phyloP scores from a whole-genome alignment of 37 sponge, comb jelly and placozoan genomes.

The Beroe forskalii region DNA sequence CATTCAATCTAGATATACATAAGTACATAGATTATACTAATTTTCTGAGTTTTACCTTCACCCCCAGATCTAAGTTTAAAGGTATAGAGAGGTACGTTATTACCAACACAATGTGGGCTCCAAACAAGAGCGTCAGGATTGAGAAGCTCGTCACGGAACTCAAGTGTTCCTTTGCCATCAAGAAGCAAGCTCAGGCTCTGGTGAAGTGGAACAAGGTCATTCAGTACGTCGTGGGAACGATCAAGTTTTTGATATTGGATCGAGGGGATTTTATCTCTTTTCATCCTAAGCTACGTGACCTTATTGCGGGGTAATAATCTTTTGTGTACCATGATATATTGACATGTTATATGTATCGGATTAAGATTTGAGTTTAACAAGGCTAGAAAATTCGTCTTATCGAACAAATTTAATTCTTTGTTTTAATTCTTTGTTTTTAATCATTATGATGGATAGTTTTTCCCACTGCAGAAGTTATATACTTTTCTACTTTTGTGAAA shows the following conservation, averaged over 20 bases:
- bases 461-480: too few species aligned
- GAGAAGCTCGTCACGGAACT: conserved; percentile 4
- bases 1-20: too few species aligned
- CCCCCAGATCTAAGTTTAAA: conserved; percentile 1
- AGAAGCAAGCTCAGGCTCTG: neutral
- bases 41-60: too few species aligned
- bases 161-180: conserved; percentile 6
- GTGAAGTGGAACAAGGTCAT: conserved; percentile 6
- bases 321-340: neutral
- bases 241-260: neutral
- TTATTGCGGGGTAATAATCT: neutral
- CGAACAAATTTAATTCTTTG: too few species aligned
- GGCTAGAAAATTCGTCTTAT: neutral
- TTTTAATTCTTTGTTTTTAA: too few species aligned
- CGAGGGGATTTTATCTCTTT: neutral
- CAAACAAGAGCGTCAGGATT: neutral
- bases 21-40: too few species aligned
- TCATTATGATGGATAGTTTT: too few species aligned
- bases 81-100: conserved; percentile 18
- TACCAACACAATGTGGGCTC: neutral
- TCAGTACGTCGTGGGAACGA: neutral
- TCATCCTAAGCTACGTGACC: neutral
- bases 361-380: neutral
- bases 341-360: too few species aligned
- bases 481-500: too few species aligned